Evolutionary conservation across 2,888 invertebrate genomes (phyloP), one percentile per base, ranked within the genome.

Genomic region (Axea sp.): DNA sequence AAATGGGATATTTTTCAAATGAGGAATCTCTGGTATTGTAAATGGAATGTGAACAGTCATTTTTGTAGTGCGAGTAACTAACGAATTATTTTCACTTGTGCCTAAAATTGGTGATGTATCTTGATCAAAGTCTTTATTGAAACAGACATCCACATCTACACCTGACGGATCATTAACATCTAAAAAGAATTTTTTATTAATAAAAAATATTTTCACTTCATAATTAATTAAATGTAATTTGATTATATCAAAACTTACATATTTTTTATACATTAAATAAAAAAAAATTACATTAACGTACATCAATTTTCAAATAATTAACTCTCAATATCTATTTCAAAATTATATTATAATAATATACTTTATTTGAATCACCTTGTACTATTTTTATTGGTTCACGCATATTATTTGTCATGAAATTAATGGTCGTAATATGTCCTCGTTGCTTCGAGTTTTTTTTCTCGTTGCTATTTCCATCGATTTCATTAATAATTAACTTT

Each of bases 351-450:
- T n/a, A n/a, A n/a, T n/a, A n/a, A n/a, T n/a, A n/a, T n/a, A n/a
- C n/a, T 6, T 30, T 14, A 6, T 33, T 51, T 26, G 1, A 15
- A 19, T 71, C 64, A 78, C 79, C 78, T 77, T 75, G 67, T 45
- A 17, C 67, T 37, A 76, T 41, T 75, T 77, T 77, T 31, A 11
- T 76, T 1, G 41, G 45, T 15, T 59, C 43, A 5, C 35, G 68
- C 39, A 37, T 47, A 41, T 74, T 69, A 33, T 75, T 69, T 49
- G 72, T 69, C 6, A 76, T 77, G 11, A 83, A 80, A 74, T 81
- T 83, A n/a, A 83, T 81, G 12, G 82, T 82, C 2, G 83, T 82
- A 9, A 81, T 81, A 72, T 83, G 83, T 0, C 78, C 76, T 35
- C 76, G 75, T 26, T 76, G 71, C 17, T 75, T 76, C 51, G 73